Base-by-base conservation (phyloP, 2,113 vertebrate genomes). In the Tenebrosternarchus preto region DNA sequence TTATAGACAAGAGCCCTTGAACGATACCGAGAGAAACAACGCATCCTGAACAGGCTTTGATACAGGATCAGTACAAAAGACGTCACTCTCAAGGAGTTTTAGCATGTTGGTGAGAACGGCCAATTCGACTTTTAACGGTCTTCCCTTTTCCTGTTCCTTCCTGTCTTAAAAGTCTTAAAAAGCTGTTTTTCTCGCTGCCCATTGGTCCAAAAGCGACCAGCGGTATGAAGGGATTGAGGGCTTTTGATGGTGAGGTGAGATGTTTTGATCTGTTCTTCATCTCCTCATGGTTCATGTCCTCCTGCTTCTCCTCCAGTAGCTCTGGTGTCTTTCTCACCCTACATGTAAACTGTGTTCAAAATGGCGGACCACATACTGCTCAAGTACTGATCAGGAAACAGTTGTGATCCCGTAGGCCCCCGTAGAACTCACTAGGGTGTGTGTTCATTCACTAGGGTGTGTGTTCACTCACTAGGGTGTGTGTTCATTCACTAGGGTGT, bases 201-300 rank as follows among this genome's bases (percentile, higher is more conserved):
- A 76, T 72, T 64, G 55, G n/a, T 53, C 61, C 46, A 16, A 8
- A 46, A 12, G 71, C 59, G 77, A 61, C n/a, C 20, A 9, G 5
- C 66, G 29, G 69, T 15, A 57, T 56, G 59, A 17, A 66, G 75
- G 72, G 57, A 50, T n/a, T 66, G 57, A 29, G 57, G 77, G 59
- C 73, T 43, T 72, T 53, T 73, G 59, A 61, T 55, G 46, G 69
- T 80, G 70, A 29, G 59, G 80, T 73, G 69, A 84, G 73, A 53
- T 78, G 79, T 55, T 80, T 61, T 73, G 74, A 77, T 80, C 68
- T 60, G 72, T 61, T 61, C n/a, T 33, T 81, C 78, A 33, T 55
- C 63, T 84, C 56, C 73, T 74, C 12, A 31, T 66, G 31, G 36
- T 64, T n/a, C 33, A 68, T 57, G 43, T 50, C 24, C 68, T 84